phyloP scores from a whole-genome alignment of 2,113 vertebrate species.

The Dicerorhinus sumatrensis region DNA sequence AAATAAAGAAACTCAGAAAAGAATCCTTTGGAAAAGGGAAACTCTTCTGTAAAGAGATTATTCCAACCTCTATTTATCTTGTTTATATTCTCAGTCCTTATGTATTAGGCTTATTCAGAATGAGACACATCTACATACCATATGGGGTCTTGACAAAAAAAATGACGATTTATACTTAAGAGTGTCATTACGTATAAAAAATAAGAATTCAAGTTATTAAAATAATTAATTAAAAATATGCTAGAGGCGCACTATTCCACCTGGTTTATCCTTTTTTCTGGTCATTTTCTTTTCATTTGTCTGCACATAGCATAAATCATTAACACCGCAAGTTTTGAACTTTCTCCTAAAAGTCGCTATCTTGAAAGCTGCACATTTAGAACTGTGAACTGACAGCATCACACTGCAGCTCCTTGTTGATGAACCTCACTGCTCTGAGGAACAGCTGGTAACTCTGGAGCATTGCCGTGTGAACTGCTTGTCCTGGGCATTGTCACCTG shows the following conservation, averaged over 20 bases:
- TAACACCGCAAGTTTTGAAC: not conserved
- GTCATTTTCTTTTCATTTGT: not conserved
- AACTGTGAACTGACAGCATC: not conserved
- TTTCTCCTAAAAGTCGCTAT: not conserved
- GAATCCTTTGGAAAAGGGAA: not conserved
- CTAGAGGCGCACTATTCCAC: not conserved
- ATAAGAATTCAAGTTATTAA: not conserved
- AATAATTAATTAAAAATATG: not conserved
- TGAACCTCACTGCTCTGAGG: not conserved
- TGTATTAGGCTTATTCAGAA: not conserved
- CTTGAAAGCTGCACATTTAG: not conserved
- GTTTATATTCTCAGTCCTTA: not conserved
- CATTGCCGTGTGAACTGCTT: accelerated
- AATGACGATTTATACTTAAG: not conserved
- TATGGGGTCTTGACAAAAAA: not conserved
- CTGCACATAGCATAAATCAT: not conserved
- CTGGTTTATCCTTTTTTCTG: not conserved
- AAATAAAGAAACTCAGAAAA: not conserved
- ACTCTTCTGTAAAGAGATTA: not conserved
- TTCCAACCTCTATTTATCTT: not conserved
- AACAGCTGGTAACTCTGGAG: too few species aligned
- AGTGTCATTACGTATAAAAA: not conserved
- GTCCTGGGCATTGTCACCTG: accelerated
- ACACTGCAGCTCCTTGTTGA: not conserved
- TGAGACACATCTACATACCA: not conserved